A percentile compares a stretch with the other conserved stretches of the same genome.
phyloP scores from a whole-genome alignment of 2,888 invertebrate species.

The Leucoma salicis region DNA sequence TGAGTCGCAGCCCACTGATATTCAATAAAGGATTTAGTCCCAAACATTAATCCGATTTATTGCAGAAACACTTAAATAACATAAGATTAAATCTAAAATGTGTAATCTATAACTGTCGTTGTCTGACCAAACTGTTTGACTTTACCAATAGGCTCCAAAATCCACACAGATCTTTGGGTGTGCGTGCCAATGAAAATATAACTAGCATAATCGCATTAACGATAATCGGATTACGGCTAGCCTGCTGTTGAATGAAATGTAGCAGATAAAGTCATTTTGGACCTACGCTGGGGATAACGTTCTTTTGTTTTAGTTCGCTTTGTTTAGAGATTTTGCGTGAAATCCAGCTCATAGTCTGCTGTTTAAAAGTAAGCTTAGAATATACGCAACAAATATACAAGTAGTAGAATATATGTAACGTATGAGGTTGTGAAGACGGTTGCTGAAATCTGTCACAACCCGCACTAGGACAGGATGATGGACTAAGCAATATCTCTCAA shows the following conservation, averaged over 20 bases:
- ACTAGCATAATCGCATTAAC: conserved; percentile 32
- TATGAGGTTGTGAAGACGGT: no score
- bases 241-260: conserved; percentile 26
- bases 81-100: conserved; percentile 11
- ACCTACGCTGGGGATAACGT: conserved; percentile 16
- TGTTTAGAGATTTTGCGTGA: conserved; percentile 24
- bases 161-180: conserved; percentile 1
- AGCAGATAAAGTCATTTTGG: conserved; percentile 19
- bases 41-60: conserved; percentile 10
- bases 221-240: conserved; percentile 31
- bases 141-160: conserved; percentile 12
- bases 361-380: conserved; percentile 10
- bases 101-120: conserved; percentile 20
- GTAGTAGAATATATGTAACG: no score
- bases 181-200: conserved; percentile 21
- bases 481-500: no score
- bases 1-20: no score
- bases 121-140: conserved; percentile 23
- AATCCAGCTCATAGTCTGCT: conserved; percentile 23
- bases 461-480: no score
- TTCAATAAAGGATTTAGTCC: no score
- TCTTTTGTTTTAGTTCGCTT: conserved; percentile 31
- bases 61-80: conserved; percentile 17
- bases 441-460: no score
- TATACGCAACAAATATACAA: no score